These are phyloP conservation scores for Malurus splendens DNA, from an alignment of 2,797 vertebrate species.

Conservation along the genomic window DNA sequence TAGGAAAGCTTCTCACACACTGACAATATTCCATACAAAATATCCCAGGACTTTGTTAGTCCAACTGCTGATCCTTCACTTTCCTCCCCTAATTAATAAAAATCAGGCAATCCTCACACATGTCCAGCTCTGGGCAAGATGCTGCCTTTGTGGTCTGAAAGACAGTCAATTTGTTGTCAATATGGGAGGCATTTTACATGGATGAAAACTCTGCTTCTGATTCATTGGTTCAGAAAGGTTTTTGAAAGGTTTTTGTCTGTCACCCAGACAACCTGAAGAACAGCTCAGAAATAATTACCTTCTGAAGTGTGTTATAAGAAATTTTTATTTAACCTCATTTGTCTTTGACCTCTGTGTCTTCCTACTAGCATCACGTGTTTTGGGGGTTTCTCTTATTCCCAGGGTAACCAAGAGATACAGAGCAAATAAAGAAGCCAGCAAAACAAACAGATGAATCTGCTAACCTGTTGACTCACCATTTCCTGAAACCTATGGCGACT, in stretches of 20 bases:
- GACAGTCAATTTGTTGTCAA: background rate
- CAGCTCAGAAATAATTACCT: background rate
- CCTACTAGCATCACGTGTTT: background rate
- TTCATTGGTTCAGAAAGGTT: background rate
- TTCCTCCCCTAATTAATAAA: background rate
- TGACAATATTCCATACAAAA: background rate
- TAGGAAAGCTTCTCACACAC: background rate
- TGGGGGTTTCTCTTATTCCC: background rate
- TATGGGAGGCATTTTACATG: background rate
- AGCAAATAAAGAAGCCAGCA: background rate
- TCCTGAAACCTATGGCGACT: background rate
- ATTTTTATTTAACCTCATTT: background rate
- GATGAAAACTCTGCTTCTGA: background rate
- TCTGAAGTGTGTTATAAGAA: background rate
- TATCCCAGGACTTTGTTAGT: background rate
- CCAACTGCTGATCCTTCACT: conserved; percentile 1
- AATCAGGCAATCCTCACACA: background rate
- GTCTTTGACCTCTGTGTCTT: background rate
- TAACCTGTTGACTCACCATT: background rate
- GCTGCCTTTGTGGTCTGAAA: background rate
- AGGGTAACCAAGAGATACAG: background rate
- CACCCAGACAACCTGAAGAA: background rate
- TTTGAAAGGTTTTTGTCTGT: background rate
- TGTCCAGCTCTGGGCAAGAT: background rate
- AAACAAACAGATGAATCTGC: background rate